A percentile compares a stretch with the other conserved stretches of the same genome.
These are phyloP conservation scores for Elephas maximus DNA, from an alignment of 2,113 vertebrate genomes.

Conservation along the genomic window DNA sequence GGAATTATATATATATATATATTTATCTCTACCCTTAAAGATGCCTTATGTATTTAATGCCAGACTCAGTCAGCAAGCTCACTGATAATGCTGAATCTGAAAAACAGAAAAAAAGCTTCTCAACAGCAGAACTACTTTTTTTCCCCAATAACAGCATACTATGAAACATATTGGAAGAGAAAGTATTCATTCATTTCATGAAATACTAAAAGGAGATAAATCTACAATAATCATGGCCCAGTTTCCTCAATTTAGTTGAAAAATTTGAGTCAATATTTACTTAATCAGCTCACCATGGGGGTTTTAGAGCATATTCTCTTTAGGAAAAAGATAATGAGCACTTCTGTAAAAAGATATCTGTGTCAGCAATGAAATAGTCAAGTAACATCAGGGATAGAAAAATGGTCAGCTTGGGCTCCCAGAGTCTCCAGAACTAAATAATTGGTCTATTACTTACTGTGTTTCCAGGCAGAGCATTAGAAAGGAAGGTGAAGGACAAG, in stretches of 20 bases:
- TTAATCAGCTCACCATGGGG: not conserved
- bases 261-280: not conserved
- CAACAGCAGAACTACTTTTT: not conserved
- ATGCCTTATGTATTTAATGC: not conserved
- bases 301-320: conserved; percentile 14
- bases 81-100: not conserved
- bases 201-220: not conserved
- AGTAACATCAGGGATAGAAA: not conserved
- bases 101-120: not conserved
- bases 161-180: not conserved
- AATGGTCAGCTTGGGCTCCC: not conserved
- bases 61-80: not conserved
- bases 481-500: not conserved
- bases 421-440: not conserved
- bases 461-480: not conserved
- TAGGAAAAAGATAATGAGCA: not conserved
- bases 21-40: not conserved
- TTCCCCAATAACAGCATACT: not conserved
- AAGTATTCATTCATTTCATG: not conserved
- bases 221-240: not conserved
- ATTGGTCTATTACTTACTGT: not conserved
- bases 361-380: not conserved
- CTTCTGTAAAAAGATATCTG: not conserved
- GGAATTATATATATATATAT: not conserved
- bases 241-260: not conserved